Percentiles rank a stretch among this genome's conserved stretches.
Evolutionary conservation across 2,888 invertebrate species (phyloP).

Genomic region (Timandra comae): DNA sequence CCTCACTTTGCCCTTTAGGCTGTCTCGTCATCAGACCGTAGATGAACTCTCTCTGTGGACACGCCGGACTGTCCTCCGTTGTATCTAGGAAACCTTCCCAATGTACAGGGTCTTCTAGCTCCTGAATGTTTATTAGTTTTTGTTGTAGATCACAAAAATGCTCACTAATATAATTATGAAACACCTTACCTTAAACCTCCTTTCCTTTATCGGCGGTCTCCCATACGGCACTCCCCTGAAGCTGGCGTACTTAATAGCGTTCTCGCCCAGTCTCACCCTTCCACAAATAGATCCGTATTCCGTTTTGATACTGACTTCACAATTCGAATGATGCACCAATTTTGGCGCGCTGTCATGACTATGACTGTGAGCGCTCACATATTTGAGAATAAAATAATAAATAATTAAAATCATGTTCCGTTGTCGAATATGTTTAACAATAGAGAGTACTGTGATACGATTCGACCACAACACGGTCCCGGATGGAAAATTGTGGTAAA

Average conservation of each 20-base stretch:
- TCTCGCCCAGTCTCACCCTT: slow-evolving; percentile 9
- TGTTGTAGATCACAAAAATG: too few relatives aligned
- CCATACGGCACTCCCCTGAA: slow-evolving; percentile 25
- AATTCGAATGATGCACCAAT: neutral
- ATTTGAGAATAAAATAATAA: too few relatives aligned
- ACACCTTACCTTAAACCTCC: slow-evolving; percentile 38
- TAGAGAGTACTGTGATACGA: too few relatives aligned
- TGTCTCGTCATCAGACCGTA: slow-evolving; percentile 15
- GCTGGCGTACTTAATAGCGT: slow-evolving; percentile 17
- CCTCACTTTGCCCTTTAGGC: slow-evolving; percentile 21
- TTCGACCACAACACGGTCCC: too few relatives aligned
- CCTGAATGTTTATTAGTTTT: too few relatives aligned
- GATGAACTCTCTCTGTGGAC: slow-evolving; percentile 59
- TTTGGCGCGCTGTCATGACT: too few relatives aligned
- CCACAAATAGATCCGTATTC: slow-evolving; percentile 22
- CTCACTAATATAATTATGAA: too few relatives aligned
- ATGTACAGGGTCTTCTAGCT: slow-evolving; percentile 46
- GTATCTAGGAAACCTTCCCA: slow-evolving; percentile 53
- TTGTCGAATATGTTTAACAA: too few relatives aligned
- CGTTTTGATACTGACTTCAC: neutral
- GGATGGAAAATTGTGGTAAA: too few relatives aligned
- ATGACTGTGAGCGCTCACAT: too few relatives aligned
- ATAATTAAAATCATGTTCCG: too few relatives aligned
- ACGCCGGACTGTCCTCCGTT: slow-evolving; percentile 66
- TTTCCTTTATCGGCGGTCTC: slow-evolving; percentile 12